phyloP scores from a whole-genome alignment of 2,888 invertebrate species.

The Caradrina kadenii region DNA sequence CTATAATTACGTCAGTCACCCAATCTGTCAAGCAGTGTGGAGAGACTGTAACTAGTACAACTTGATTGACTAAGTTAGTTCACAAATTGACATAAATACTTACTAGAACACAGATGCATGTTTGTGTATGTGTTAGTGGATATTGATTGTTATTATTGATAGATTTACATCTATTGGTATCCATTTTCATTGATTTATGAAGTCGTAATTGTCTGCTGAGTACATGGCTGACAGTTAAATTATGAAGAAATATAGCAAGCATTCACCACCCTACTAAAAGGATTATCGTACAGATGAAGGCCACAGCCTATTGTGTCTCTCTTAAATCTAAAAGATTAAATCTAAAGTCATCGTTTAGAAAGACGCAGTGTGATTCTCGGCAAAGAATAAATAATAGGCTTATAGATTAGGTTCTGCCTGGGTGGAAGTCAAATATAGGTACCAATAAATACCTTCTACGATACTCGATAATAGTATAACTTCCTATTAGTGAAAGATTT shows the following conservation, averaged over 20 bases:
- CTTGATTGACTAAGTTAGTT: constrained; percentile 42
- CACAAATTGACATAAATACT: constrained; percentile 11
- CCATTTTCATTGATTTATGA: constrained; percentile 9
- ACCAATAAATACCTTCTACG: too few relatives aligned
- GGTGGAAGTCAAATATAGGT: too few relatives aligned
- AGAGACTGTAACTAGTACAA: constrained; percentile 29
- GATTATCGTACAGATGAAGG: constrained; percentile 31
- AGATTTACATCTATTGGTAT: neutral
- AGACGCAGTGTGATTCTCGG: constrained; percentile 5
- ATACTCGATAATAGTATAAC: too few relatives aligned
- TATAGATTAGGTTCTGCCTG: neutral
- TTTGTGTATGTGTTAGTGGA: neutral
- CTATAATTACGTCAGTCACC: constrained; percentile 45
- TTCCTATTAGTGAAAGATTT: too few relatives aligned
- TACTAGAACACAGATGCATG: neutral
- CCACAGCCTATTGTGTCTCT: constrained; percentile 17
- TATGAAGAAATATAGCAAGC: constrained; percentile 27
- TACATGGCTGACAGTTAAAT: neutral
- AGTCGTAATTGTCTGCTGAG: constrained; percentile 13
- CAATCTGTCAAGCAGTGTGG: constrained; percentile 30
- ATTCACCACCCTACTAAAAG: constrained; percentile 12
- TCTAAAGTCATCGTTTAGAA: constrained; percentile 13
- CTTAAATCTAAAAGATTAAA: constrained; percentile 25
- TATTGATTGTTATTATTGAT: neutral
- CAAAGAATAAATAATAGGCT: constrained; percentile 1